These are phyloP conservation scores for Sebastes trivittatus DNA, from an alignment of 2,797 vertebrate genomes.

Conservation along the genomic window DNA sequence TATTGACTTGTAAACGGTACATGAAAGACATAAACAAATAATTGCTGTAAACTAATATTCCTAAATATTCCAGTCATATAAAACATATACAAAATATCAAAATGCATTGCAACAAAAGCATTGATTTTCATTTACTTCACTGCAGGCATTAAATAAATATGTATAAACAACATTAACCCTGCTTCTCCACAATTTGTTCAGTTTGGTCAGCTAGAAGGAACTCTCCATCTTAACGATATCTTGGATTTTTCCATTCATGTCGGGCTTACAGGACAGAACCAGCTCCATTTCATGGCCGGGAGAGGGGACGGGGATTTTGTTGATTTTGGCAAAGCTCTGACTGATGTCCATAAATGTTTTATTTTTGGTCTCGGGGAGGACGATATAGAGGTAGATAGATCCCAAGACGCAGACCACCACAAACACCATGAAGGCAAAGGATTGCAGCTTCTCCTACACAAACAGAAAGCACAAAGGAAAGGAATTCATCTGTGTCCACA, in stretches of 20 bases:
- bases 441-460: conserved; percentile 83
- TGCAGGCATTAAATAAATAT: conserved; percentile 48
- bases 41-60: conserved; percentile 15
- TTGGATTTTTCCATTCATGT: conserved; percentile 18
- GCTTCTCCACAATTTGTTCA: background rate
- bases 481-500: background rate
- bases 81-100: conserved; percentile 13
- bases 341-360: conserved; percentile 93
- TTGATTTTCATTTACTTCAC: background rate
- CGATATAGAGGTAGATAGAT: conserved; percentile 84
- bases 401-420: conserved; percentile 84
- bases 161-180: conserved; percentile 30
- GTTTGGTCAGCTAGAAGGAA: conserved; percentile 54
- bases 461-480: conserved; percentile 32
- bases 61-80: conserved; percentile 15
- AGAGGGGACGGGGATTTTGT: conserved; percentile 73
- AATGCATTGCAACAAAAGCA: conserved; percentile 1
- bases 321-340: conserved; percentile 91
- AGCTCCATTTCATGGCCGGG: conserved; percentile 77
- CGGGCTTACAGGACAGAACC: conserved; percentile 53
- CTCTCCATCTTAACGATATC: conserved; percentile 67
- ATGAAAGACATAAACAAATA: background rate
- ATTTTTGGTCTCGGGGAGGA: conserved; percentile 97
- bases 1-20: background rate
- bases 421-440: conserved; percentile 92